These are phyloP conservation scores for Papilio demoleus DNA, from an alignment of 2,888 invertebrate genomes.

Conservation along the genomic window DNA sequence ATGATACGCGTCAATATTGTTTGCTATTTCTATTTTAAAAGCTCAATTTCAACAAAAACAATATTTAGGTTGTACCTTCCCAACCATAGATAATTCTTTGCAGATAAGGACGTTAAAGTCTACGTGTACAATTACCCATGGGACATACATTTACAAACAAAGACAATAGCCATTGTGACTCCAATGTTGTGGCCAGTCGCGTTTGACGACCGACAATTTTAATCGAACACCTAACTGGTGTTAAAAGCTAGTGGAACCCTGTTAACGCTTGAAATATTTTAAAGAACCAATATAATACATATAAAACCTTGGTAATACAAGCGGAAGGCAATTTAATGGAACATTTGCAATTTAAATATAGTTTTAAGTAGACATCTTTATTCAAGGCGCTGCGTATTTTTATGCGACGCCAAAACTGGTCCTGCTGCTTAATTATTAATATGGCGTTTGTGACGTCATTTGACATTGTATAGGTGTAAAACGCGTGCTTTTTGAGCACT, in stretches of 20 bases:
- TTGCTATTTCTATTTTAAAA: neutral
- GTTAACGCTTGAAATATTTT: no score
- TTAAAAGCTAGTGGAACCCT: neutral
- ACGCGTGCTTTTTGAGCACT: neutral
- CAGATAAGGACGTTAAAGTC: neutral
- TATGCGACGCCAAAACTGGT: constrained; percentile 23
- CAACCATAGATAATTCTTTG: neutral
- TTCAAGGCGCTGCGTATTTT: constrained; percentile 11
- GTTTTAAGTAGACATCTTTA: constrained; percentile 14
- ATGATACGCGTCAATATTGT: no score
- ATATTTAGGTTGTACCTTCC: no score
- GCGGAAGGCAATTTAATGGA: neutral
- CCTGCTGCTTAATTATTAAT: constrained; percentile 35
- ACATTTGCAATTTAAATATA: constrained; percentile 25
- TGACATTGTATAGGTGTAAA: neutral
- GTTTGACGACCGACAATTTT: neutral
- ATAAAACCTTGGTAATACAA: neutral
- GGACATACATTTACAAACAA: constrained; percentile 45
- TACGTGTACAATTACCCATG: neutral
- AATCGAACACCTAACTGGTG: neutral
- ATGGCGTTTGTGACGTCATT: constrained; percentile 27
- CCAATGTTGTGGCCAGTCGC: constrained; percentile 27
- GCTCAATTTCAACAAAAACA: no score
- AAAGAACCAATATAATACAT: neutral
- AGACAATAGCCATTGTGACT: constrained; percentile 57